phyloP scores from a whole-genome alignment of 2,113 vertebrate species.

The Rhinopomastus cyanomelas region DNA sequence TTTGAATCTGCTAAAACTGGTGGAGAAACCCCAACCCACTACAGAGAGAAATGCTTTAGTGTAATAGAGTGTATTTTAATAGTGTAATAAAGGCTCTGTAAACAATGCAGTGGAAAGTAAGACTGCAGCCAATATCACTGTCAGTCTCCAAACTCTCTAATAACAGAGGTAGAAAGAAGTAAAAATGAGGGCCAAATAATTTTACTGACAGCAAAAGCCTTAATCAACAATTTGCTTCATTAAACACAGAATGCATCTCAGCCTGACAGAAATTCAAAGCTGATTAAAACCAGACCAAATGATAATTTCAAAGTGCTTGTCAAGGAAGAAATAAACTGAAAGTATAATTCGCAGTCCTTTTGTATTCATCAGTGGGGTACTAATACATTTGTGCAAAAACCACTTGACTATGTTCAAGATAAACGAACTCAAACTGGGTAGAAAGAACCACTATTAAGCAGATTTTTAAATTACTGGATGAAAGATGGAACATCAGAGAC shows the following conservation, averaged over 20 bases:
- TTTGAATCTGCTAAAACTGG: too few species aligned
- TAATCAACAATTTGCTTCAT: conserved; percentile 60
- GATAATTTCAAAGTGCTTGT: conserved; percentile 55
- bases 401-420: conserved; percentile 38
- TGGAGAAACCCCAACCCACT: too few species aligned
- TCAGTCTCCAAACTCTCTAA: neutral
- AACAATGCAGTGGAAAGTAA: neutral
- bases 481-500: neutral
- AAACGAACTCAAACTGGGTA: conserved; percentile 8
- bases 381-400: conserved; percentile 44
- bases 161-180: conserved; percentile 3
- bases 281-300: conserved; percentile 63
- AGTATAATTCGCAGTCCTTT: conserved; percentile 44
- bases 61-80: neutral
- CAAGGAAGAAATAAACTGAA: conserved; percentile 54
- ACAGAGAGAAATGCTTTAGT: neutral
- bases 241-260: conserved; percentile 53
- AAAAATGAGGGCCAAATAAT: conserved; percentile 20
- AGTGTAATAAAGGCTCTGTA: neutral
- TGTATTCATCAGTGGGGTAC: conserved; percentile 8
- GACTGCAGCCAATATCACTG: neutral
- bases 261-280: conserved; percentile 42
- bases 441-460: neutral
- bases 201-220: conserved; percentile 12
- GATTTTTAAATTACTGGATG: neutral